Base-by-base conservation (phyloP, 2,113 vertebrate species). In the Ctenodactylus gundi region DNA sequence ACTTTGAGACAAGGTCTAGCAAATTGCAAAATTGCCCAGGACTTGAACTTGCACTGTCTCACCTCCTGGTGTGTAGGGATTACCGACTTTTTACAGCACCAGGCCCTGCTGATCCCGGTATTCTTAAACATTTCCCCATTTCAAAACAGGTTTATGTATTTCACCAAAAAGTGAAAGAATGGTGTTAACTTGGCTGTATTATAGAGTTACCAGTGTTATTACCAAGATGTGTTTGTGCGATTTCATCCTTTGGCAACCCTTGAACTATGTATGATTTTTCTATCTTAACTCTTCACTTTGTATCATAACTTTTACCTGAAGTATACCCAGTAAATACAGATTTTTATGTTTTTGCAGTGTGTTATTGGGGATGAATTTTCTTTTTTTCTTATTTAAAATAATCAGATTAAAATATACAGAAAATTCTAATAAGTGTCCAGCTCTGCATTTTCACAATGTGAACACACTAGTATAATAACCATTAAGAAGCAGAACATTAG, bases 361-460 rank as follows among this genome's bases (percentile, higher is more conserved):
- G 5, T 93, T 95, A 27, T 44, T 87, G 34, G 53, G 29, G 39
- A 84, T 12, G 92, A 89, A 36, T 92, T 89, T 68, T 25, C n/a
- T 73, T 58, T 82, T 53, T 70, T 36, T 25, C 14, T 87, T 80
- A 64, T 68, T 60, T 3, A 49, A 89, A 88, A 91, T 41, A 44
- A 44, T 13, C n/a, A n/a, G n/a, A 65, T 67, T n/a, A 78, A 78
- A 92, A 62, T 93, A 27, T 86, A 73, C 3, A 73, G 41, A 81
- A 92, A 55, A 34, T 93, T 95, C 41, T 58, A 11, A 12, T 72
- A 76, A 93, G 8, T 62, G 14, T 78, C 64, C 25, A 88, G 41
- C 78, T 91, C 21, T 94, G 84, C 57, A 36, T 91, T 91, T 95
- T 92, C n/a, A 78, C 51, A 87, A 7, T 67, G 14, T 93, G n/a